Evolutionary conservation across 1,140 invertebrate genomes (phyloP).

Genomic region (Chelonus insularis): DNA sequence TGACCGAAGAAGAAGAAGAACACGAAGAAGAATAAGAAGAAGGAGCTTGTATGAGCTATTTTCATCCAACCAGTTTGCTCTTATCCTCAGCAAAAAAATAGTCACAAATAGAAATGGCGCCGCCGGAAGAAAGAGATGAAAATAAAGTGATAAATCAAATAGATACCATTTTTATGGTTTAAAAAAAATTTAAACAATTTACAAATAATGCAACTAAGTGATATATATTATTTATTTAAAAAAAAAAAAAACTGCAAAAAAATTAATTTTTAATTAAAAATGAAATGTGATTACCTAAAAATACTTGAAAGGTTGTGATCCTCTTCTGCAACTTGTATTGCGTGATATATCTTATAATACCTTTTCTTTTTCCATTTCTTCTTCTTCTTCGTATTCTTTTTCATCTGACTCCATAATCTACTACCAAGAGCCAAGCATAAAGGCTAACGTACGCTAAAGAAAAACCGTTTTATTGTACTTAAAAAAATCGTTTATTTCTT

Average conservation of each 20-base stretch:
- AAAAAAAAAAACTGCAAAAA: not conserved
- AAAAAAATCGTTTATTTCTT: conserved; percentile 20
- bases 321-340: not conserved
- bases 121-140: conserved; percentile 16
- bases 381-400: conserved; percentile 1
- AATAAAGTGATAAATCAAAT: not conserved
- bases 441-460: conserved; percentile 21
- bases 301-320: not conserved
- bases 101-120: conserved; percentile 9
- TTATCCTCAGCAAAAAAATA: conserved; percentile 5
- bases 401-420: not conserved
- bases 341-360: conserved; percentile 8
- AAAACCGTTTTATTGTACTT: conserved; percentile 11
- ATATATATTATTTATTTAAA: too few relatives aligned
- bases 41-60: conserved; percentile 21
- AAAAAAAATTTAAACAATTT: too few relatives aligned
- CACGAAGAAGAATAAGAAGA: conserved; percentile 1
- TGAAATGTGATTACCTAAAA: not conserved
- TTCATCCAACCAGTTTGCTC: conserved; percentile 31
- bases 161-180: not conserved
- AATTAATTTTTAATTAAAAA: not conserved
- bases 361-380: not conserved
- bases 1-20: not conserved
- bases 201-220: too few relatives aligned
- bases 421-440: not conserved